Conservation (phyloP, 2,113 vertebrate genomes). For the Porphyrio hochstetteri region DNA sequence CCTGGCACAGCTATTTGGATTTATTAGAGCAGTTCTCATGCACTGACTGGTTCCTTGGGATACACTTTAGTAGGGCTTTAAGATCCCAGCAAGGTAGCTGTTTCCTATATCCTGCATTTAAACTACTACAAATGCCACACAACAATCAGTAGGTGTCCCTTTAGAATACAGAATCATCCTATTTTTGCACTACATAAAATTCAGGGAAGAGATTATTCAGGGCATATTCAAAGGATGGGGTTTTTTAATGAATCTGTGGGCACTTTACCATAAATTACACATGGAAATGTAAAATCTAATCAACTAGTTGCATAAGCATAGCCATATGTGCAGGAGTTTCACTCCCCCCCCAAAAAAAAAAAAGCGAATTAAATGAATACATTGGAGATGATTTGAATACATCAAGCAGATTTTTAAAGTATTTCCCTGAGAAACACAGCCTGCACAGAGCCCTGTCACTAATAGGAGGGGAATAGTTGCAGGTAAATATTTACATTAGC, state of each 20-base stretch:
- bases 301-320: slow-evolving; percentile 40
- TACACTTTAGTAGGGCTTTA: background rate
- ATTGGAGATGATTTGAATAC: slow-evolving; percentile 24
- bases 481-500: slow-evolving; percentile 52
- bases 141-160: slow-evolving; percentile 27
- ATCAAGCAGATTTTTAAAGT: slow-evolving; percentile 44
- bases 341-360: background rate
- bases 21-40: slow-evolving; percentile 7
- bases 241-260: slow-evolving; percentile 20
- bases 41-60: background rate
- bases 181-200: background rate
- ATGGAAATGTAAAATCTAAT: slow-evolving; percentile 66
- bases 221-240: background rate
- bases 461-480: slow-evolving; percentile 28
- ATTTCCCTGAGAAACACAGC: slow-evolving; percentile 25
- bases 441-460: background rate
- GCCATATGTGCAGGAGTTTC: slow-evolving; percentile 43
- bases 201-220: background rate
- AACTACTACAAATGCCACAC: background rate
- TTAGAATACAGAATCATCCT: slow-evolving; percentile 3
- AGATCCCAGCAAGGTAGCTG: background rate
- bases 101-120: background rate
- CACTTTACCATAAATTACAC: slow-evolving; percentile 56
- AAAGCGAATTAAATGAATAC: slow-evolving; percentile 33
- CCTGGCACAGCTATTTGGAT: slow-evolving; percentile 1